These are phyloP conservation scores for Campoletis raptor DNA, from an alignment of 2,888 invertebrate genomes.

Conservation along the genomic window DNA sequence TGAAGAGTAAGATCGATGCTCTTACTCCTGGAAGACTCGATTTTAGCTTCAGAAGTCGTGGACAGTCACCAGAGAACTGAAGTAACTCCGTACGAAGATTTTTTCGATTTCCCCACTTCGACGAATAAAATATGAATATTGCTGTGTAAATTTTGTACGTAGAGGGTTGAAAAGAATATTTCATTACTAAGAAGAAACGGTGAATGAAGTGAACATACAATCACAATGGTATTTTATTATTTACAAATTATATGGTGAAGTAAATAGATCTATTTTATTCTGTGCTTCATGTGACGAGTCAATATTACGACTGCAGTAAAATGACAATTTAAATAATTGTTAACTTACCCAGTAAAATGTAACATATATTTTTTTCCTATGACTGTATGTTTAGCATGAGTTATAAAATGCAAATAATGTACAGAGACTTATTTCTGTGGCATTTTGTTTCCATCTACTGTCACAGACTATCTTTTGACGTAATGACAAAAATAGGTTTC, in stretches of 20 bases:
- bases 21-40: neutral
- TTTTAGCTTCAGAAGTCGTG: neutral
- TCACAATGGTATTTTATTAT: neutral
- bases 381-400: slow-evolving; percentile 8
- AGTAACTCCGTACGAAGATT: neutral
- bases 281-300: neutral
- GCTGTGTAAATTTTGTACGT: neutral
- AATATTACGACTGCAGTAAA: neutral
- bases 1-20: too few species aligned
- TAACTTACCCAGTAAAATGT: neutral
- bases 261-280: neutral
- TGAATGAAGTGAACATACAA: neutral
- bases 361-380: neutral
- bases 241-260: neutral
- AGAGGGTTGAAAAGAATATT: neutral
- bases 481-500: neutral
- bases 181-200: neutral
- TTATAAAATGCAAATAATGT: slow-evolving; percentile 27
- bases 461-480: neutral
- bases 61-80: neutral
- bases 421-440: neutral
- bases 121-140: neutral
- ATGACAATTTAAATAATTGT: neutral
- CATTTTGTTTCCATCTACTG: neutral
- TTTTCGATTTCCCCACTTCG: neutral